These are phyloP conservation scores for Philereme transversata DNA, from an alignment of 2,888 invertebrate genomes.

Conservation along the genomic window DNA sequence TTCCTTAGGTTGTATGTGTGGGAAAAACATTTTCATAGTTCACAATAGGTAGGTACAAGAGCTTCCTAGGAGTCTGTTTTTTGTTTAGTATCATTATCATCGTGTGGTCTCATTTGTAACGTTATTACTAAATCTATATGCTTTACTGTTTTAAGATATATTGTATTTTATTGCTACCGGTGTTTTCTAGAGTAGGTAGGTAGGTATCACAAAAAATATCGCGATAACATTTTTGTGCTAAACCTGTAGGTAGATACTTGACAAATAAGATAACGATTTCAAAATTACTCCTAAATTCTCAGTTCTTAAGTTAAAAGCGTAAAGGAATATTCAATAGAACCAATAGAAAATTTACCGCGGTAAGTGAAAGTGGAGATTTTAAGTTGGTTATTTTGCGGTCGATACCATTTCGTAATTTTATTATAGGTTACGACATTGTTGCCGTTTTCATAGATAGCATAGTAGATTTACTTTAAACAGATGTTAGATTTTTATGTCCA, in stretches of 20 bases:
- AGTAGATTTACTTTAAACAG: too few species aligned
- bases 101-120: constrained; percentile 10
- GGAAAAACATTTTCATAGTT: background rate
- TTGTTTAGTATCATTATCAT: constrained; percentile 2
- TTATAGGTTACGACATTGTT: constrained; percentile 16
- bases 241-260: background rate
- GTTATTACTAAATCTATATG: constrained; percentile 10
- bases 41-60: background rate
- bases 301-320: background rate
- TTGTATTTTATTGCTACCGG: constrained; percentile 16
- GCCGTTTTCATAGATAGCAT: too few species aligned
- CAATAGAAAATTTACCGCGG: constrained; percentile 42
- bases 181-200: background rate
- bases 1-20: background rate
- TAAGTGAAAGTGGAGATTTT: constrained; percentile 43
- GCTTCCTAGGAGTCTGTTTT: background rate
- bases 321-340: constrained; percentile 1
- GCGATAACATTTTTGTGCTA: constrained; percentile 17
- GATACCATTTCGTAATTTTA: constrained; percentile 33
- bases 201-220: constrained; percentile 7
- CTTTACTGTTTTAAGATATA: constrained; percentile 37
- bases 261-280: background rate
- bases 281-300: background rate
- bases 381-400: constrained; percentile 39
- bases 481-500: too few species aligned